Conservation (phyloP, 2,888 invertebrate genomes). For the Drosophila lutescens region DNA sequence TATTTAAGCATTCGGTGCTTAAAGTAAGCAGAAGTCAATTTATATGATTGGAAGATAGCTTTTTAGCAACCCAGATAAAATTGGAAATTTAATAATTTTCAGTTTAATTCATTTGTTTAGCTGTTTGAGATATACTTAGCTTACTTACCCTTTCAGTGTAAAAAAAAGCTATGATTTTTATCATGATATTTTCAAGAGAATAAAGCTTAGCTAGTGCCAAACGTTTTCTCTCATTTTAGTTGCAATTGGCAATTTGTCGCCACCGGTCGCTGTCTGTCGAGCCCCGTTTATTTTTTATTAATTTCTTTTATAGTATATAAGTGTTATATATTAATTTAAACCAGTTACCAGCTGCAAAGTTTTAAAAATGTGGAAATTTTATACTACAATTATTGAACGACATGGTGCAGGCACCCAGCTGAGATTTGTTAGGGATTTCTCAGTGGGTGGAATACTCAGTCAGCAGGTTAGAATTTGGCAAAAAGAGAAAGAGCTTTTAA, state of each 20-base stretch:
- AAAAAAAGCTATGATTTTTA: constrained; percentile 1
- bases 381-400: background rate
- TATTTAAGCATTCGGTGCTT: no score
- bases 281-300: background rate
- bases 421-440: constrained; percentile 33
- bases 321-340: background rate
- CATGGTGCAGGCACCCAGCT: constrained; percentile 42
- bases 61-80: background rate
- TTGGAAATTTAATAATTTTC: background rate
- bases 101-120: background rate
- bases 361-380: constrained; percentile 47
- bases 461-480: constrained; percentile 66
- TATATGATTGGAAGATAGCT: background rate
- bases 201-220: constrained; percentile 4
- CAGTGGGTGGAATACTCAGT: constrained; percentile 15
- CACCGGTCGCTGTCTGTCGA: constrained; percentile 24
- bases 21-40: background rate
- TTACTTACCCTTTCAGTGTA: background rate
- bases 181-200: background rate
- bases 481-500: constrained; percentile 18
- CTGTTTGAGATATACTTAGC: background rate
- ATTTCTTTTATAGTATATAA: constrained; percentile 13
- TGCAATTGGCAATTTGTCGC: background rate
- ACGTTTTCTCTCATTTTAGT: constrained; percentile 30
- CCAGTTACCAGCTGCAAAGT: background rate